A percentile compares a stretch with the other conserved stretches of the same genome.
phyloP scores from a whole-genome alignment of 2,888 invertebrate genomes.

The Spodoptera picta region DNA sequence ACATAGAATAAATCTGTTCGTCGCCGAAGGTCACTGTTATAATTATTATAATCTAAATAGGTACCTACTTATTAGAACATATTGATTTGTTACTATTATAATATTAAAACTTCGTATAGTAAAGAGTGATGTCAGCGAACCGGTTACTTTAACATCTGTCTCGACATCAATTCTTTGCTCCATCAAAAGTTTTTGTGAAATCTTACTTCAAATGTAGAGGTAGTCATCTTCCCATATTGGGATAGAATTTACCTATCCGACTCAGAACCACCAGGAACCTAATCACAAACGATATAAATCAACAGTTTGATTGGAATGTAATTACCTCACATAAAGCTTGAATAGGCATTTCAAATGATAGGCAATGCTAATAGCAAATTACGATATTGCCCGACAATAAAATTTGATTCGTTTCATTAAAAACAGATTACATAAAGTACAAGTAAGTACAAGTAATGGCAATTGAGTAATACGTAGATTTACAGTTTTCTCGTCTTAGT shows the following conservation, averaged over 20 bases:
- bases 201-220: conserved; percentile 5
- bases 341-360: conserved; percentile 28
- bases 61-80: conserved; percentile 17
- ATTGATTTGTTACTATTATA: conserved; percentile 42
- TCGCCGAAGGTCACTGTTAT: conserved; percentile 21
- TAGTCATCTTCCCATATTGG: background rate
- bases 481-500: conserved; percentile 61
- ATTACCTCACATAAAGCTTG: conserved; percentile 16
- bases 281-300: conserved; percentile 24
- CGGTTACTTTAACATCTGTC: conserved; percentile 15
- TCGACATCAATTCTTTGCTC: conserved; percentile 20
- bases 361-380: conserved; percentile 32
- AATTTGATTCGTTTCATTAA: conserved; percentile 45
- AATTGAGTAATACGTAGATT: conserved; percentile 51
- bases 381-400: conserved; percentile 32
- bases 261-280: background rate
- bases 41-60: conserved; percentile 27
- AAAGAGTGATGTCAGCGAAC: conserved; percentile 39
- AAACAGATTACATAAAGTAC: conserved; percentile 38
- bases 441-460: conserved; percentile 25
- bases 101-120: conserved; percentile 18
- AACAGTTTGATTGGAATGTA: conserved; percentile 23
- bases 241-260: background rate
- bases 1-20: conserved; percentile 18
- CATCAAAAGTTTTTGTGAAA: conserved; percentile 26